Conservation (phyloP, 2,888 invertebrate genomes). For the Eulithis prunata region DNA sequence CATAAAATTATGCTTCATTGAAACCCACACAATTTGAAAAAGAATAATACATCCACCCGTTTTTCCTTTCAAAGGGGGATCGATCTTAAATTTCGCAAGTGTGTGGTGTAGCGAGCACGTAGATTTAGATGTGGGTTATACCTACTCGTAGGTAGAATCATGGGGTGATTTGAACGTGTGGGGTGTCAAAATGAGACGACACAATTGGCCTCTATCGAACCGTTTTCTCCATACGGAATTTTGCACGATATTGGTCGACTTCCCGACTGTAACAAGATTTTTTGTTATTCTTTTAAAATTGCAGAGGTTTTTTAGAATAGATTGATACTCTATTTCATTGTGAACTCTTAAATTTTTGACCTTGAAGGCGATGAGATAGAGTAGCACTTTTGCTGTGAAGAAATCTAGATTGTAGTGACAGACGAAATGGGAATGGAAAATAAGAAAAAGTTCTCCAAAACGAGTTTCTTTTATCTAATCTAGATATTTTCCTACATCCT, state of each 20-base stretch:
- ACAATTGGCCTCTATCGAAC: constrained; percentile 38
- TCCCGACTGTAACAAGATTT: constrained; percentile 2
- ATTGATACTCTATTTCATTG: too few species aligned
- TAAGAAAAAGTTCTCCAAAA: constrained; percentile 1
- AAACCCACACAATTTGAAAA: too few species aligned
- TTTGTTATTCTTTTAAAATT: background rate
- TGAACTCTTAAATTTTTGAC: too few species aligned
- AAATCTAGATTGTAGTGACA: background rate
- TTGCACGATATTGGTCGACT: constrained; percentile 22
- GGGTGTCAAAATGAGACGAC: constrained; percentile 40
- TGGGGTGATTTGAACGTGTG: constrained; percentile 40
- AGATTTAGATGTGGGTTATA: constrained; percentile 16
- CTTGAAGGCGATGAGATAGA: too few species aligned
- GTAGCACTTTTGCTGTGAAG: too few species aligned
- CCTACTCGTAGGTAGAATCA: constrained; percentile 14
- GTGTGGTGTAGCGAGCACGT: constrained; percentile 24
- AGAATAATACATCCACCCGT: background rate
- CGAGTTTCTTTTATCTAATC: constrained; percentile 13
- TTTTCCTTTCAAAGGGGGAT: constrained; percentile 20
- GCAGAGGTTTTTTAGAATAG: too few species aligned
- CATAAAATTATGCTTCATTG: too few species aligned
- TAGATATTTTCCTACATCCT: background rate
- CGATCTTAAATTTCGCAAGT: constrained; percentile 29
- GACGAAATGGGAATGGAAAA: background rate
- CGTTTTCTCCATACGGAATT: constrained; percentile 28